Conservation (phyloP, 2,888 invertebrate genomes). For the Thecophora atra region DNA sequence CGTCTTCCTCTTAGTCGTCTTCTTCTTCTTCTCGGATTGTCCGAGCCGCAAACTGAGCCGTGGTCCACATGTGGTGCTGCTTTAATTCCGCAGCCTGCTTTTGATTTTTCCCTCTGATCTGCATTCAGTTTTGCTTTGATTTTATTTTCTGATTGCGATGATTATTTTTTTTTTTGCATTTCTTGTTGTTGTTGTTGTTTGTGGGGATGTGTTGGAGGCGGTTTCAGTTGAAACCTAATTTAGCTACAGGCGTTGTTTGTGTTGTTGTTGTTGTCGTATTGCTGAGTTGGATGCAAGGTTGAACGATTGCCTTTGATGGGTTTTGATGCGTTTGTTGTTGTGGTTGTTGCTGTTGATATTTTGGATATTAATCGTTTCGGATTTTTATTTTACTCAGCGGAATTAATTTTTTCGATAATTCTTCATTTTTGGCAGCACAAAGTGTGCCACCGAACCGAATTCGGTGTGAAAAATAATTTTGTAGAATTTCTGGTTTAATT, state of each 20-base stretch:
- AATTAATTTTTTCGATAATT: slow-evolving; percentile 14
- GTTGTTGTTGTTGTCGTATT: slow-evolving; percentile 13
- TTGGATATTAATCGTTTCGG: slow-evolving; percentile 15
- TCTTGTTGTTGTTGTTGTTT: neutral
- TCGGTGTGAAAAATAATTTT: slow-evolving; percentile 5
- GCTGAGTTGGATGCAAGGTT: neutral
- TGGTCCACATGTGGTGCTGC: slow-evolving; percentile 7
- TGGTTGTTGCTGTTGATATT: slow-evolving; percentile 1
- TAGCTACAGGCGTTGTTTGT: slow-evolving; percentile 48
- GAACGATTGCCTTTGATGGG: slow-evolving; percentile 5
- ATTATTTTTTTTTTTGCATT: slow-evolving; percentile 16
- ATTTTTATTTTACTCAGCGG: slow-evolving; percentile 1
- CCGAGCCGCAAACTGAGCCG: neutral
- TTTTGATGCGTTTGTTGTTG: slow-evolving; percentile 16
- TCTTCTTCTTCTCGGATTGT: neutral
- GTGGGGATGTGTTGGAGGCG: slow-evolving; percentile 47
- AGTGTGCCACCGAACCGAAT: slow-evolving; percentile 30
- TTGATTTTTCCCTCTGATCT: slow-evolving; percentile 7
- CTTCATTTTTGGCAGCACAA: slow-evolving; percentile 14
- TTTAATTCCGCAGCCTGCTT: slow-evolving; percentile 17
- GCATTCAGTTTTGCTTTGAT: slow-evolving; percentile 22
- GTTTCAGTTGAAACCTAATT: slow-evolving; percentile 56
- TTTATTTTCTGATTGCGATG: slow-evolving; percentile 25
- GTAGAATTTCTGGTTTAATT: neutral
- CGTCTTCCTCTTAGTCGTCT: neutral